Percentiles rank a stretch among this genome's conserved stretches.
Evolutionary conservation across 2,113 vertebrate genomes (phyloP).

Genomic region (Osmerus mordax): DNA sequence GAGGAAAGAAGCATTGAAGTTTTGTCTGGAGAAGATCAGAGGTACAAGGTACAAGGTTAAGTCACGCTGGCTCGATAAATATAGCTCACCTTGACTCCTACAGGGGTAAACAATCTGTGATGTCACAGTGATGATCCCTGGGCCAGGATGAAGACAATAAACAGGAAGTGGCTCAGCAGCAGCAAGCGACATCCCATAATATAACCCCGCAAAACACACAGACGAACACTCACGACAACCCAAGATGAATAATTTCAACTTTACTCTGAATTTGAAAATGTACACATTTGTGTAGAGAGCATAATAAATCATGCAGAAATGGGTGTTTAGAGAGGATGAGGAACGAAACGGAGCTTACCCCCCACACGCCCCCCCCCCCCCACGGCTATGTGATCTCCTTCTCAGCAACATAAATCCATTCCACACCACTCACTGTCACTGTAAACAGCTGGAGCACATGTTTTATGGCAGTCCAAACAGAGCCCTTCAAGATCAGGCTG

Average conservation of each 20-base stretch:
- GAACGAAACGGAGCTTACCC: conserved; percentile 18
- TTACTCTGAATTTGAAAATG: neutral
- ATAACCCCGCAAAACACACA: conserved; percentile 51
- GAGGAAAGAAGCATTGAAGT: neutral
- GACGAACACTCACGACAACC: conserved; percentile 13
- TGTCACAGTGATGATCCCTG: conserved; percentile 69
- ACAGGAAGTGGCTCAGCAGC: conserved; percentile 74
- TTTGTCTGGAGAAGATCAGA: neutral
- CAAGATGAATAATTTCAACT: neutral
- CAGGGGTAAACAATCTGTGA: conserved; percentile 68
- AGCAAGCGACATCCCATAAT: conserved; percentile 78
- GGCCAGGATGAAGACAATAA: conserved; percentile 75
- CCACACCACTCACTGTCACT: conserved; percentile 4
- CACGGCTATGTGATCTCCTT: conserved; percentile 20
- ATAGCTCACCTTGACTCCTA: conserved; percentile 71
- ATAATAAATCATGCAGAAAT: too few relatives aligned
- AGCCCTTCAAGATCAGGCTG: conserved; percentile 7
- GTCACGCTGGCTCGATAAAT: conserved; percentile 43
- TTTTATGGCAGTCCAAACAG: conserved; percentile 43
- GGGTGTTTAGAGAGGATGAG: too few relatives aligned
- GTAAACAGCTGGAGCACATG: conserved; percentile 39
- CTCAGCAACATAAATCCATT: conserved; percentile 23
- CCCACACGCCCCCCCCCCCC: neutral
- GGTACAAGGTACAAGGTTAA: neutral
- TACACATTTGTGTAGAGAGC: neutral